These are phyloP conservation scores for Chaenocephalus aceratus DNA, from an alignment of 2,113 vertebrate species.

Conservation along the genomic window DNA sequence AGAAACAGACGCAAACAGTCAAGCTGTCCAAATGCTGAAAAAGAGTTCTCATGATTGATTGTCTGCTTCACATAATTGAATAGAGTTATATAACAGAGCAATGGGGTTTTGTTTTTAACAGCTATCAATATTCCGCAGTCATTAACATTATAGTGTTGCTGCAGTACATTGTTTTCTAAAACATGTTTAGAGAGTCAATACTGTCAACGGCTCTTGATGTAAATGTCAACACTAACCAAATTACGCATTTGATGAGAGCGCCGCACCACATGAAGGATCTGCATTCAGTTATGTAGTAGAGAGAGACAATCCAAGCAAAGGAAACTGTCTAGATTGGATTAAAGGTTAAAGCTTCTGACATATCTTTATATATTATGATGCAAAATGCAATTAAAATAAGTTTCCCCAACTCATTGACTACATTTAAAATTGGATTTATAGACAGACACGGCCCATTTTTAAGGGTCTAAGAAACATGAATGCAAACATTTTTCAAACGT, in stretches of 20 bases:
- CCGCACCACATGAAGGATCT: neutral
- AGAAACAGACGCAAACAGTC: constrained; percentile 51
- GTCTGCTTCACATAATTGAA: constrained; percentile 23
- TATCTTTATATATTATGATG: constrained; percentile 4
- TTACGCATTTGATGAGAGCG: neutral
- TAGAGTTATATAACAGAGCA: constrained; percentile 9
- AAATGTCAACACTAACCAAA: constrained; percentile 1
- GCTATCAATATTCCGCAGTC: constrained; percentile 16
- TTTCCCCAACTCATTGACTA: no score
- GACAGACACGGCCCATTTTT: neutral
- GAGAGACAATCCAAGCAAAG: neutral
- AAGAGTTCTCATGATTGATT: constrained; percentile 41
- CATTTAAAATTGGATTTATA: no score
- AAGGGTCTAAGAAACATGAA: no score
- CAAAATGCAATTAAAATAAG: neutral
- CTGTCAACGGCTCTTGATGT: constrained; percentile 21
- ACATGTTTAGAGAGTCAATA: neutral
- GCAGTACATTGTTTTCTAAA: neutral
- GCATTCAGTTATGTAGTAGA: neutral
- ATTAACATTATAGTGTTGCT: neutral
- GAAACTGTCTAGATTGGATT: neutral
- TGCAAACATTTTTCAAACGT: neutral
- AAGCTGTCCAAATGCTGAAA: constrained; percentile 42
- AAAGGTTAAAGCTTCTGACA: constrained; percentile 3
- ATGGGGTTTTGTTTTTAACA: constrained; percentile 12